phyloP scores from a whole-genome alignment of 1,140 invertebrate genomes.

The Musca vetustissima region DNA sequence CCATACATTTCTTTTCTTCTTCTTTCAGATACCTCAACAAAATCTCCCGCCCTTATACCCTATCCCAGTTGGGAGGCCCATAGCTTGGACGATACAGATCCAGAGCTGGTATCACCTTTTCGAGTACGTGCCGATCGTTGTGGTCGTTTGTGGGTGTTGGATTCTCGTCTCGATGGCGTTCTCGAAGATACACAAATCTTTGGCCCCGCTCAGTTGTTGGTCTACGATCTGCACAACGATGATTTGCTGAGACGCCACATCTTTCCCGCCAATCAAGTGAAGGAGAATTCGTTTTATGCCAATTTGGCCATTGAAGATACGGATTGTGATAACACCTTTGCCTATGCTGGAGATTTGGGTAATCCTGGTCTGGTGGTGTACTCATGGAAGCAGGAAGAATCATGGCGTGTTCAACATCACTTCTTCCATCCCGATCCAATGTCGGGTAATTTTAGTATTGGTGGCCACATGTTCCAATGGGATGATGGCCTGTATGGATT shows the following conservation, averaged over 20 bases:
- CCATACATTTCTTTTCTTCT: not conserved
- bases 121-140: slow-evolving; percentile 72
- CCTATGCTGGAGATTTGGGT: slow-evolving; percentile 68
- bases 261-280: slow-evolving; percentile 65
- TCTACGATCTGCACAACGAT: slow-evolving; percentile 76
- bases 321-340: slow-evolving; percentile 67
- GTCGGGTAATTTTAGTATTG: slow-evolving; percentile 70
- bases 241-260: slow-evolving; percentile 64
- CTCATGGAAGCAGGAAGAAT: slow-evolving; percentile 66
- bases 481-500: slow-evolving; percentile 75
- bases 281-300: slow-evolving; percentile 71
- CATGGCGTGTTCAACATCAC: slow-evolving; percentile 71
- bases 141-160: slow-evolving; percentile 74
- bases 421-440: slow-evolving; percentile 71
- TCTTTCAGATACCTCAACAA: slow-evolving; percentile 64
- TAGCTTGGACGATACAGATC: slow-evolving; percentile 55
- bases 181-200: slow-evolving; percentile 58
- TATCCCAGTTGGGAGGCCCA: slow-evolving; percentile 77
- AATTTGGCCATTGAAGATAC: slow-evolving; percentile 74
- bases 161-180: slow-evolving; percentile 69
- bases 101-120: slow-evolving; percentile 75
- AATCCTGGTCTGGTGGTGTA: slow-evolving; percentile 69
- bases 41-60: slow-evolving; percentile 68
- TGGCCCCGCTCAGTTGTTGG: slow-evolving; percentile 64
- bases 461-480: slow-evolving; percentile 73